Conservation (phyloP, 2,888 invertebrate genomes). For the Branchipolynoe longqiensis region DNA sequence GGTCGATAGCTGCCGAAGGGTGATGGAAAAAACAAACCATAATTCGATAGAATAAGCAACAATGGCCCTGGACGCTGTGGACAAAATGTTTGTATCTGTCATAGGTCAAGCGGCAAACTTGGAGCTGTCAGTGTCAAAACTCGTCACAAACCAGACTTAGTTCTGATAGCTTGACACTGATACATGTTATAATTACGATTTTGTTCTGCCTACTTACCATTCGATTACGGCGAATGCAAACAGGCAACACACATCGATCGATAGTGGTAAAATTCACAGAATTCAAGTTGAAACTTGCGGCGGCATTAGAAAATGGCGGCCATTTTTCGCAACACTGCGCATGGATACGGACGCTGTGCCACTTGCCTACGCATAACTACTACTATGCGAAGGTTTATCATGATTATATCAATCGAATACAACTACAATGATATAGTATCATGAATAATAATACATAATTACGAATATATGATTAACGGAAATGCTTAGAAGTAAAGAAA, state of each 20-base stretch:
- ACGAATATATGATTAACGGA: no score
- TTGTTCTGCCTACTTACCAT: constrained; percentile 23
- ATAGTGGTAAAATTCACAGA: constrained; percentile 4
- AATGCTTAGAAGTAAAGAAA: no score
- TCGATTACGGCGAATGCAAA: background rate
- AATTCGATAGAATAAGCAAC: no score
- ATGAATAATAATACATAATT: no score
- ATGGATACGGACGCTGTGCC: constrained; percentile 35
- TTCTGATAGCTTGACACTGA: background rate
- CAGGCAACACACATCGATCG: background rate
- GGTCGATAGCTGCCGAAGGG: no score
- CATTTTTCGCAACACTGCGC: constrained; percentile 47
- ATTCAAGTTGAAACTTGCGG: background rate
- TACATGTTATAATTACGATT: background rate
- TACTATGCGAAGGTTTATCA: background rate
- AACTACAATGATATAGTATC: background rate
- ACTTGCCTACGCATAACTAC: constrained; percentile 31
- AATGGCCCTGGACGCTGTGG: no score
- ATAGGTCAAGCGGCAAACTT: no score
- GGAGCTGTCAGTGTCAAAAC: no score
- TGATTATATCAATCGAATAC: background rate
- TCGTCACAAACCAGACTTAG: no score
- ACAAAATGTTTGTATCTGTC: no score
- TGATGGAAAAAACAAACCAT: no score
- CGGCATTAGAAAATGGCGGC: constrained; percentile 48